phyloP scores from a whole-genome alignment of 2,888 invertebrate species.

The Morpho achilles region DNA sequence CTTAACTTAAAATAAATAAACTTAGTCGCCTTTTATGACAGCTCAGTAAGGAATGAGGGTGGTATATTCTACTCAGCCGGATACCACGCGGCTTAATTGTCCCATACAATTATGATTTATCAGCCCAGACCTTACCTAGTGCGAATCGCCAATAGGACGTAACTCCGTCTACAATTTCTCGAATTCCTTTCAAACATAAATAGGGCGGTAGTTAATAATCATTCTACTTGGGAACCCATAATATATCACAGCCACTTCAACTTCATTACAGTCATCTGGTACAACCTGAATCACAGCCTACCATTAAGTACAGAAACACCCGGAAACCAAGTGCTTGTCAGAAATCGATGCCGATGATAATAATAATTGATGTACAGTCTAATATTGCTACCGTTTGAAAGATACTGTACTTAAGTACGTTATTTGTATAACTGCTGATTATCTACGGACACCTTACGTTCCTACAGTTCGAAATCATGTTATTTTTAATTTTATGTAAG shows the following conservation, averaged over 20 bases:
- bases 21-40: too few relatives aligned
- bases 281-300: slow-evolving; percentile 17
- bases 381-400: slow-evolving; percentile 25
- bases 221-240: slow-evolving; percentile 9
- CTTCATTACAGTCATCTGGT: slow-evolving; percentile 17
- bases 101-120: too few relatives aligned
- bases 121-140: too few relatives aligned
- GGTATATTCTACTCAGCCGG: too few relatives aligned
- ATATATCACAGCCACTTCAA: slow-evolving; percentile 10
- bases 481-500: too few relatives aligned
- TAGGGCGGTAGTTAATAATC: slow-evolving; percentile 4
- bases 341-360: slow-evolving; percentile 23
- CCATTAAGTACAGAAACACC: slow-evolving; percentile 21
- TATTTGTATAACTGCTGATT: slow-evolving; percentile 11
- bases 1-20: too few relatives aligned
- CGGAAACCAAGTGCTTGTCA: slow-evolving; percentile 19
- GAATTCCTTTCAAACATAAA: slow-evolving; percentile 7
- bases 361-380: slow-evolving; percentile 18
- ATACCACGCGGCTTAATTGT: too few relatives aligned
- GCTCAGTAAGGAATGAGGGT: too few relatives aligned
- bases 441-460: background rate
- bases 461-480: too few relatives aligned
- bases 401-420: slow-evolving; percentile 18
- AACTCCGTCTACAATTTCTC: too few relatives aligned
- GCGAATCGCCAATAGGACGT: too few relatives aligned